Percentiles rank a stretch among this genome's conserved stretches.
phyloP scores from a whole-genome alignment of 2,113 vertebrate genomes.

The Syngnathus scovelli region DNA sequence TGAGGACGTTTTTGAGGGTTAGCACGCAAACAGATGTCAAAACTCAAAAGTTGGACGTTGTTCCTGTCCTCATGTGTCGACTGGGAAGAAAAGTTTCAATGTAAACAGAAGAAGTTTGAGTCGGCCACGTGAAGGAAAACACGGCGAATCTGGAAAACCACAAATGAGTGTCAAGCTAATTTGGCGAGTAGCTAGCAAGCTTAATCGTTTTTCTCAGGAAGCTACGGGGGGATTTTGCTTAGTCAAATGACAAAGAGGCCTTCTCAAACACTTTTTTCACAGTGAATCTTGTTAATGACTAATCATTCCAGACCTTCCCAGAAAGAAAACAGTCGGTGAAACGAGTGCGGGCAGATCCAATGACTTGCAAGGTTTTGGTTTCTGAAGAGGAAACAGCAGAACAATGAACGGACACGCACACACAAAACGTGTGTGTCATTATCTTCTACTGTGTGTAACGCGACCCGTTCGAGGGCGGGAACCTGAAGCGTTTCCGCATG shows the following conservation, averaged over 20 bases:
- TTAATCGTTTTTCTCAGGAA: not conserved
- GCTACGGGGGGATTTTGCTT: not conserved
- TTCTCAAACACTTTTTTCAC: too few species aligned
- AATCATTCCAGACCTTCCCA: not conserved
- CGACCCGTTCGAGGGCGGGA: constrained; percentile 11
- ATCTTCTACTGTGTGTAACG: constrained; percentile 29
- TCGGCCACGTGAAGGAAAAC: too few species aligned
- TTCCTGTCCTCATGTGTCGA: not conserved
- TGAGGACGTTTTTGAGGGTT: not conserved
- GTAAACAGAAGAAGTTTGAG: constrained; percentile 5
- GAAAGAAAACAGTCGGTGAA: not conserved
- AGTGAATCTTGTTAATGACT: too few species aligned
- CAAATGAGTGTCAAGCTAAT: not conserved
- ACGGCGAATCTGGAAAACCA: too few species aligned
- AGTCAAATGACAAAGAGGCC: not conserved
- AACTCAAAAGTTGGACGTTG: not conserved
- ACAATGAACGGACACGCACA: constrained; percentile 13
- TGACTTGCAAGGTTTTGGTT: constrained; percentile 24
- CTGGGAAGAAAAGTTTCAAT: too few species aligned
- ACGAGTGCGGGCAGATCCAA: not conserved
- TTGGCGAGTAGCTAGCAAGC: not conserved
- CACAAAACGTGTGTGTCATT: constrained; percentile 15
- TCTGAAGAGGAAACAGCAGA: constrained; percentile 39
- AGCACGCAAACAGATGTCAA: not conserved
- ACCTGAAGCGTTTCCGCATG: constrained; percentile 21